Percentiles rank a stretch among this genome's conserved stretches.
Conservation (phyloP, 1,140 invertebrate genomes). For the Stratiolaelaps scimitus region DNA sequence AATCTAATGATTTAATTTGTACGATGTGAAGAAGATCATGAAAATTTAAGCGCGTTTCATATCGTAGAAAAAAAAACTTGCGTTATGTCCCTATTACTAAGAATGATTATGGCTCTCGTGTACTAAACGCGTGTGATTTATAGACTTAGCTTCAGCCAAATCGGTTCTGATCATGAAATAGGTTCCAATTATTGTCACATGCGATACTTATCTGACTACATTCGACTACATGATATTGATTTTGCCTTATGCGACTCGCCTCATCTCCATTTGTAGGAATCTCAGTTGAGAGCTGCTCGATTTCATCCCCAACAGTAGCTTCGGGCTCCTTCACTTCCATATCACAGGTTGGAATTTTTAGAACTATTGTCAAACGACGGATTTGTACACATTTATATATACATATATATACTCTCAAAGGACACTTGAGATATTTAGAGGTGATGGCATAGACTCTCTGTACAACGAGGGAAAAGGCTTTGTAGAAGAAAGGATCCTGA, state of each 20-base stretch:
- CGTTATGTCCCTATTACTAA: too few relatives aligned
- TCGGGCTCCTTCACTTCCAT: background rate
- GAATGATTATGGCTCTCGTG: too few relatives aligned
- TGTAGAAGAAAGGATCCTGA: background rate
- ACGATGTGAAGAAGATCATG: background rate
- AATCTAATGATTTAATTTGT: background rate
- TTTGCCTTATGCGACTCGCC: background rate
- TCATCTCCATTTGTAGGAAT: background rate
- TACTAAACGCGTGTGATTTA: background rate
- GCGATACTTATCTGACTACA: background rate
- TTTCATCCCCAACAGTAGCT: background rate
- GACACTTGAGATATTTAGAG: background rate
- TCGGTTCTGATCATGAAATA: background rate
- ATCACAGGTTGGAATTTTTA: conserved; percentile 10
- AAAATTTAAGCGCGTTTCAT: too few relatives aligned
- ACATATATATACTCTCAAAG: background rate
- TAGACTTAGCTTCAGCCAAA: background rate
- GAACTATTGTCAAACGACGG: background rate
- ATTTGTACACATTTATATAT: background rate
- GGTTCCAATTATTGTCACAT: background rate
- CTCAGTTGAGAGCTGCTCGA: background rate
- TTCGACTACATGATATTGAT: background rate
- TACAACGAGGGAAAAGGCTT: background rate
- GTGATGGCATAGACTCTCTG: background rate
- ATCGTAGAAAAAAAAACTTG: too few relatives aligned